Evolutionary conservation across 2,888 invertebrate species (phyloP), one percentile per base, ranked within the genome.

Genomic region (Digitonthophagus gazella): DNA sequence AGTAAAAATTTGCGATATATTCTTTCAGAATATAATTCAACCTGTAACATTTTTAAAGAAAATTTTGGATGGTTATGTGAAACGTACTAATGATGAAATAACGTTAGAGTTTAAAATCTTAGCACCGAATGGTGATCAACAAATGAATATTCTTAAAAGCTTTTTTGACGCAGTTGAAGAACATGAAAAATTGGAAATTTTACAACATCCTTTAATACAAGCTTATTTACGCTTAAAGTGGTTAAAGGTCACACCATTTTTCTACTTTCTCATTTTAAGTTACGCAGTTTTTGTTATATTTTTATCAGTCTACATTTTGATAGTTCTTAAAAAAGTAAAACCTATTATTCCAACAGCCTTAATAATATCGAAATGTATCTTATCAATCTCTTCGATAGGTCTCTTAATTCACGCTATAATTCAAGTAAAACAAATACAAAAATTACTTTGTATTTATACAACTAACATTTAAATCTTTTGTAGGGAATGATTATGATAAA

Each of bases 221-320:
- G 77, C 83, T 8, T 85, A 84, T 73, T 79, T 86, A 28, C 80
- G 79, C 19, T 75, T 86, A 19, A 86, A 87, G 76, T 87, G 86
- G 86, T 74, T 80, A 14, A 82, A 80, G 72, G 81, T 86, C 15
- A 78, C 84, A 58, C 77, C 79, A 58, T 84, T 86, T 71, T 86
- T 86, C 74, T 83, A 83, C 67, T 72, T 82, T 16, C 77, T 85
- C 64, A 80, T 84, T 5, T 71, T 76, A 15, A 75, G 81, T 15
- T 84, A 85, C 69, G 73, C 81, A 1, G 71, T 80, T 6, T 84
- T 84, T 71, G 84, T 84, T 15, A 69, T 80, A 1, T 82, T 83
- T 6, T 74, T 85, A 54, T 84, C 85, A 1, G 68, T 76, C 8
- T 83, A 82, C 71, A 79, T 79, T 15, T 72, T 75, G 6, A 64